Conservation (phyloP, 2,888 invertebrate genomes). For the Acanthosepion lycidas region DNA sequence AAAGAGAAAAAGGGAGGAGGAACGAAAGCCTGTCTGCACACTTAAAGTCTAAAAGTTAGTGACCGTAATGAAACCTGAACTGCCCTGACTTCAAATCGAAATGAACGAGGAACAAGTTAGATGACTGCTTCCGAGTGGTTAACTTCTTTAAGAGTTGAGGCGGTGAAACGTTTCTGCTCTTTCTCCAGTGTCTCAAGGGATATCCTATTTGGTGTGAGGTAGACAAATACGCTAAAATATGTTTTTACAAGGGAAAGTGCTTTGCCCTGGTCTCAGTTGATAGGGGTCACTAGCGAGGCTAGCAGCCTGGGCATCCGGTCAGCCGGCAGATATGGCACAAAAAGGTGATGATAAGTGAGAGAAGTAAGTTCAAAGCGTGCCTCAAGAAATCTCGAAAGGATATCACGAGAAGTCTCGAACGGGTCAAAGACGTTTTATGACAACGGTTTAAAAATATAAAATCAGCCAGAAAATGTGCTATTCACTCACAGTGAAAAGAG, state of each 20-base stretch:
- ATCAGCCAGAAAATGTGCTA: too few relatives aligned
- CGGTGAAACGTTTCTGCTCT: background rate
- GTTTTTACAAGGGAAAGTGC: background rate
- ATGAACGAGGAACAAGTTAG: background rate
- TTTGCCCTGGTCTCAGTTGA: background rate
- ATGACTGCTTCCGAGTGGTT: background rate
- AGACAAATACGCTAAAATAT: background rate
- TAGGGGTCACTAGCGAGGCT: background rate
- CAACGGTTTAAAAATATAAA: too few relatives aligned
- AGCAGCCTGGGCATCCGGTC: background rate
- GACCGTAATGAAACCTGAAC: background rate
- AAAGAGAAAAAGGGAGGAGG: background rate
- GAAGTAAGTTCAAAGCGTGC: background rate
- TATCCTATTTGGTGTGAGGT: background rate
- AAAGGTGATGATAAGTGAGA: background rate
- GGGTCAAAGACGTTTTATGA: too few relatives aligned
- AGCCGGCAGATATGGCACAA: background rate
- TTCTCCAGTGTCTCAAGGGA: background rate
- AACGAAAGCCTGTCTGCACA: background rate
- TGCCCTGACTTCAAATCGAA: background rate
- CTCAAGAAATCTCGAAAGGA: background rate
- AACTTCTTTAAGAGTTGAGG: background rate
- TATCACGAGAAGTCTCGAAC: background rate
- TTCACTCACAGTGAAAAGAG: too few relatives aligned
- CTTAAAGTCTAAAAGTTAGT: background rate